Evolutionary conservation across 2,888 invertebrate genomes (phyloP), one percentile per base, ranked within the genome.

Genomic region (Caenorhabditis sulstoni): DNA sequence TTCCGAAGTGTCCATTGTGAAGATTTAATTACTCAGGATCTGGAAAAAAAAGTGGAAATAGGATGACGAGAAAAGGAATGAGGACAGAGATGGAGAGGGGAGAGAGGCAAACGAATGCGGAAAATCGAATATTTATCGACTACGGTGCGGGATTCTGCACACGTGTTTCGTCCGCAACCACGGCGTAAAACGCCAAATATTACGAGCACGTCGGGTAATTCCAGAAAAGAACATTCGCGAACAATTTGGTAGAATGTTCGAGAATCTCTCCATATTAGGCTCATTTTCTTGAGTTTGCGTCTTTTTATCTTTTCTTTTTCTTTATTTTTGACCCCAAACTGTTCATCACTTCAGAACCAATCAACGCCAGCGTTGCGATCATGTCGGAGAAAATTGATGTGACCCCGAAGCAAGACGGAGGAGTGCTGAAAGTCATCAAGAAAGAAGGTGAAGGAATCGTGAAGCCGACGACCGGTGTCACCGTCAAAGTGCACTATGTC

Each of bases 371-470:
- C 29, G 29, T 29, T 29, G 7, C 29, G 29, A 7, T 29, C 47
- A 44, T 64, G 39, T 23, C 53, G 18, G 74, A 74, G 8, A 64
- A 67, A 20, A 61, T 81, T 53, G 85, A 85, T 47, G 76, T 85
- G 58, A 74, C 85, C 7, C 78, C 77, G 11, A 81, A 82, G 18
- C 41, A 82, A 57, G 87, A 95, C 91, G 94, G 94, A 22, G 95
- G 95, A 64, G 93, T 96, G 5, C 89, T 95, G 79, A 96, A 96
- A 91, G 93, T 94, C 88, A 94, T 95, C 66, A 91, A 53, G 53
- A 85, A 74, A 49, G 94, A 94, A 88, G 97, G 96, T 16, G 91
- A 91, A 71, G 95, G 95, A 1, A 62, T 76, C n/a, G 81, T 68
- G 20, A 81, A 82, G 59, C 87, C 88, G 9, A 35, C 75, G 8